Evolutionary conservation across 2,797 vertebrate genomes (phyloP).

Genomic region (Pteropus rufus): DNA sequence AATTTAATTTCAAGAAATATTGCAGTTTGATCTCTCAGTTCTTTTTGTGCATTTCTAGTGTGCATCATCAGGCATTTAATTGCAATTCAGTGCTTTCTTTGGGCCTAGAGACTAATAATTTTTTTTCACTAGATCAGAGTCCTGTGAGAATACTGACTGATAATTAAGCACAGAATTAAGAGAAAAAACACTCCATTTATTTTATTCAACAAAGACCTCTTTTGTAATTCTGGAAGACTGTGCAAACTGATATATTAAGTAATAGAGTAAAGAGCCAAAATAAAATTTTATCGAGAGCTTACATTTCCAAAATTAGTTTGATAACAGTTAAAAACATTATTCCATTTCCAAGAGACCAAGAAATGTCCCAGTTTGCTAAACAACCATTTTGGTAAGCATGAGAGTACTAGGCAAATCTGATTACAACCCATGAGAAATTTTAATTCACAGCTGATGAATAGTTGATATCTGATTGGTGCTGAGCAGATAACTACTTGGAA

Average conservation of each 20-base stretch:
- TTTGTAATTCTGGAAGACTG: background rate
- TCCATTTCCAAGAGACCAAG: background rate
- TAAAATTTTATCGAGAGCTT: background rate
- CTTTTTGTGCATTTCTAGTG: background rate
- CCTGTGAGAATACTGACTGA: background rate
- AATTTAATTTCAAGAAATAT: constrained; percentile 8
- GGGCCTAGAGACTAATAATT: background rate
- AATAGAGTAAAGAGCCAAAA: background rate
- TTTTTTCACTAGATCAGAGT: background rate
- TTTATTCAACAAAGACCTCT: background rate
- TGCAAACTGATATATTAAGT: background rate
- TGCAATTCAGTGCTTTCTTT: background rate
- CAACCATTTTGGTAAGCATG: background rate
- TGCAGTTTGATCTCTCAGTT: background rate
- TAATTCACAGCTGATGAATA: background rate
- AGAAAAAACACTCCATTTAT: background rate
- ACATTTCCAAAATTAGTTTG: background rate
- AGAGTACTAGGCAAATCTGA: background rate
- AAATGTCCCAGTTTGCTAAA: background rate
- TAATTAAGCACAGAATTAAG: background rate
- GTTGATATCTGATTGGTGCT: background rate
- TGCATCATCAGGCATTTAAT: background rate
- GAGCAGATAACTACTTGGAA: background rate
- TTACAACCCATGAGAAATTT: background rate
- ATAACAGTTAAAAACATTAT: background rate